phyloP scores from a whole-genome alignment of 2,113 vertebrate species.

The Probosciger aterrimus region DNA sequence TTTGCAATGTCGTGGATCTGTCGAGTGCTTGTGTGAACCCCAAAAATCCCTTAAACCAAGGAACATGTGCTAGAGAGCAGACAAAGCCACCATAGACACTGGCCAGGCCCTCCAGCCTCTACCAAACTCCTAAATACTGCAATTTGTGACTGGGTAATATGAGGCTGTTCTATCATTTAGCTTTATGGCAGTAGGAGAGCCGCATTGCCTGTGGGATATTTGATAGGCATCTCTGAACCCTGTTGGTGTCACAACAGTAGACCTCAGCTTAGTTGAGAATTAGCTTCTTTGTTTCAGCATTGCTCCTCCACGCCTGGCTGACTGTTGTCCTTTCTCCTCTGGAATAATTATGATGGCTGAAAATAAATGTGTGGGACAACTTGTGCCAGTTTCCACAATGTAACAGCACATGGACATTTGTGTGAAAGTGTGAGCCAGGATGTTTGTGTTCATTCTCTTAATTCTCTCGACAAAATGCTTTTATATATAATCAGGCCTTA shows the following conservation, averaged over 20 bases:
- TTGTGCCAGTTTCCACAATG: neutral
- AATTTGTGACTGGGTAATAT: neutral
- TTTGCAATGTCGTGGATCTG: neutral
- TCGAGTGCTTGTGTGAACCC: neutral
- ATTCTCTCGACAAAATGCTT: constrained; percentile 23
- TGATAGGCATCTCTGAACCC: neutral
- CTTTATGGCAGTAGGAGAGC: neutral
- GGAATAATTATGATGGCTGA: neutral
- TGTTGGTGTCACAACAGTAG: neutral
- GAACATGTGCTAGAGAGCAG: rapidly evolving
- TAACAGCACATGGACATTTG: constrained; percentile 4
- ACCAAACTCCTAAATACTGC: neutral
- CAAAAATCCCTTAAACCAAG: neutral
- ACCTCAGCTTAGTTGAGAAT: neutral
- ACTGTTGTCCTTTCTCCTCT: neutral
- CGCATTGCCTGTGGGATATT: neutral
- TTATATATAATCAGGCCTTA: constrained; percentile 41
- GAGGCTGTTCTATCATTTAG: neutral
- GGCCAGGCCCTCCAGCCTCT: neutral
- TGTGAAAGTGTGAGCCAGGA: constrained; percentile 46
- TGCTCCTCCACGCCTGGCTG: neutral
- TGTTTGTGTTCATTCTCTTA: constrained; percentile 34
- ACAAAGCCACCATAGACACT: neutral
- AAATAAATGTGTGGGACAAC: neutral
- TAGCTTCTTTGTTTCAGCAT: neutral